These are phyloP conservation scores for Camptogramma bilineatum DNA, from an alignment of 2,888 invertebrate genomes.

Conservation along the genomic window DNA sequence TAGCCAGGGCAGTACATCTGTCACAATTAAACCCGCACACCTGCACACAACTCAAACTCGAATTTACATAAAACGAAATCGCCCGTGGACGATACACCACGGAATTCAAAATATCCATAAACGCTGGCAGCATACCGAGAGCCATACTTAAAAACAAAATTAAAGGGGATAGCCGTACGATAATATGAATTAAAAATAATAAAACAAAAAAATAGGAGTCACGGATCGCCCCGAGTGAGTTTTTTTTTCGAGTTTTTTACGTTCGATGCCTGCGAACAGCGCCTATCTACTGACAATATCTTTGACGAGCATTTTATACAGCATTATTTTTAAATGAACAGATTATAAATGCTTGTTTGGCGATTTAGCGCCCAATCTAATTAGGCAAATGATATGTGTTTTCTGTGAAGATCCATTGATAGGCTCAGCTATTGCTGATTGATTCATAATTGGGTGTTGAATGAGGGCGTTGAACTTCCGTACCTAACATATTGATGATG, in stretches of 20 bases:
- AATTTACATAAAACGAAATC: conserved; percentile 82
- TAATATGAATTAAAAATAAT: conserved; percentile 86
- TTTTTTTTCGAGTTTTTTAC: conserved; percentile 74
- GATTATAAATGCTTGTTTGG: conserved; percentile 85
- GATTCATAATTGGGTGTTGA: conserved; percentile 60
- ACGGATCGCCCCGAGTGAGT: conserved; percentile 83
- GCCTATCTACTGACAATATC: conserved; percentile 84
- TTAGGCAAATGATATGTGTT: conserved; percentile 85
- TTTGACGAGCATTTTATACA: conserved; percentile 84
- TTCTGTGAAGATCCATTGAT: conserved; percentile 68
- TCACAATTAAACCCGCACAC: conserved; percentile 72
- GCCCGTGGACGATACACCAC: conserved; percentile 74
- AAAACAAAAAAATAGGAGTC: conserved; percentile 84
- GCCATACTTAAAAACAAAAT: conserved; percentile 86
- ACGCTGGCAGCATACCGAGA: conserved; percentile 83
- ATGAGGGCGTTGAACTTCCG: conserved; percentile 37
- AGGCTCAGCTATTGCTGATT: conserved; percentile 70
- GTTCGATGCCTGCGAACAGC: conserved; percentile 80
- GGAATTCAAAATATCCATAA: conserved; percentile 84
- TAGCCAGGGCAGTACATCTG: conserved; percentile 61
- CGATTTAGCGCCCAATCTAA: conserved; percentile 86
- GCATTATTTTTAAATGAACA: conserved; percentile 85
- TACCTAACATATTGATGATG: not conserved
- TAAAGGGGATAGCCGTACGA: conserved; percentile 85
- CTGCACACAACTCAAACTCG: conserved; percentile 52